Evolutionary conservation across 2,113 vertebrate genomes (phyloP), one percentile per base, ranked within the genome.

Genomic region (Ictalurus furcatus): DNA sequence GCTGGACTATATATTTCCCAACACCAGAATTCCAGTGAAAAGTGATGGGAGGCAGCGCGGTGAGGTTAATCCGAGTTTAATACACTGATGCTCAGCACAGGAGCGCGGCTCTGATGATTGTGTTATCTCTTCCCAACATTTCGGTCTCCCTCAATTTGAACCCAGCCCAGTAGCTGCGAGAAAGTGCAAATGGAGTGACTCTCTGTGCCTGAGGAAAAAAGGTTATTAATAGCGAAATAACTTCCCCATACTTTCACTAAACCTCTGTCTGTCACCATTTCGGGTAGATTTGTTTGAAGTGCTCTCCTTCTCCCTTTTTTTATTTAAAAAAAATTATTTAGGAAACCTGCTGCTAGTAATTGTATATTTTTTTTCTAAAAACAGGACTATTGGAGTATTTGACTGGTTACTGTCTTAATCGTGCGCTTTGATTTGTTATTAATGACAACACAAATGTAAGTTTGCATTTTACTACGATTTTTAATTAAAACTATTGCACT

Each of bases 221-320:
- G 97, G 97, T 97, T 99, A 98, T 98, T 99, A 99, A 99, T 99
- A 99, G 98, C 97, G 98, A 98, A 99, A 98, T 98, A 99, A 98
- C 97, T 98, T 97, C 96, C 96, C 97, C 97, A 97, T 97, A 98
- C 97, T 97, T 97, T 96, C 97, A 96, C 96, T 97, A 98, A 98
- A 98, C 95, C 90, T 56, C 67, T 84, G 56, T 83, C 85, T 89
- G 74, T 81, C 69, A 94, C 97, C 96, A 96, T 96, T 98, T 96
- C 97, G 96, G 96, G 97, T 97, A 97, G 95, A 97, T 97, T 97
- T 97, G 97, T 98, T 98, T 99, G 97, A 99, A 98, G 97, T 99
- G 95, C 96, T 96, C 95, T 96, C 95, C 94, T 94, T 95, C 93
- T 93, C 30, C 14, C 13, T 95, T 95, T 95, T 96, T 94, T 97